Conservation (phyloP, 1,140 invertebrate genomes). For the Holotrichia oblita region DNA sequence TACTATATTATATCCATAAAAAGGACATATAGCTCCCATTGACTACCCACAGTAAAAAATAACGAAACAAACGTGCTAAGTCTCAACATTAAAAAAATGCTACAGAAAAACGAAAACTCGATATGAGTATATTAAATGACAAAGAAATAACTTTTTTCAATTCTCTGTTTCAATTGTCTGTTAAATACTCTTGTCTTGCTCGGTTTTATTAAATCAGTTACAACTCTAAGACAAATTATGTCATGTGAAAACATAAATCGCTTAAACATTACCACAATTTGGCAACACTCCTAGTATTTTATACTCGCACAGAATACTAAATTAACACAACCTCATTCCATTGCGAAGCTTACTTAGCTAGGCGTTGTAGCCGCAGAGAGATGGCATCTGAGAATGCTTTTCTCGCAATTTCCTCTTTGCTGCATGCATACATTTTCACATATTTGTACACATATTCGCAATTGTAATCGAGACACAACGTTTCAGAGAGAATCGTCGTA, state of each 20-base stretch:
- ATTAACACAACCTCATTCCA: not conserved
- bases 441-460: not conserved
- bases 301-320: not conserved
- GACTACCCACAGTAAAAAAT: too few relatives aligned
- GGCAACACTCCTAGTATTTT: not conserved
- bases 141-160: too few relatives aligned
- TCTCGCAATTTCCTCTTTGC: not conserved
- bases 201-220: too few relatives aligned
- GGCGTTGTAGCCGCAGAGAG: not conserved
- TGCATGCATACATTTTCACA: not conserved
- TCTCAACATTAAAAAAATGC: too few relatives aligned
- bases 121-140: too few relatives aligned
- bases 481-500: too few relatives aligned
- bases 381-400: not conserved
- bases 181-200: too few relatives aligned
- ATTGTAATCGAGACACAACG: not conserved
- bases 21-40: too few relatives aligned
- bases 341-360: not conserved
- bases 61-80: too few relatives aligned
- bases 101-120: too few relatives aligned
- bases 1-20: too few relatives aligned
- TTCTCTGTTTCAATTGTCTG: too few relatives aligned
- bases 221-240: not conserved
- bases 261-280: not conserved
- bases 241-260: not conserved